phyloP scores from a whole-genome alignment of 2,888 invertebrate genomes.

The Drosophila dives region DNA sequence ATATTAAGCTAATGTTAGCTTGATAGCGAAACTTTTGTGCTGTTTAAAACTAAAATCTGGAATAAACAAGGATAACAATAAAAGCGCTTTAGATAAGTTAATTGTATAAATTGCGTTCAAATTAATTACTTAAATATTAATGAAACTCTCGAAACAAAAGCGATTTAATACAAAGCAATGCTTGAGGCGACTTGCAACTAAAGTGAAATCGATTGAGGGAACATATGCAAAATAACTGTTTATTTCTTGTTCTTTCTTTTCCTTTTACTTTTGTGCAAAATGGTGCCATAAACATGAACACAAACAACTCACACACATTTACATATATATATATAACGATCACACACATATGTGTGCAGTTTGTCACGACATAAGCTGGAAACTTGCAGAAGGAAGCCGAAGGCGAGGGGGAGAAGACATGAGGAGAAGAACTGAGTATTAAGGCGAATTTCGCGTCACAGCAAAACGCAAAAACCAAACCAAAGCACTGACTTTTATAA shows the following conservation, averaged over 20 bases:
- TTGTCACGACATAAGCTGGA: slow-evolving; percentile 79
- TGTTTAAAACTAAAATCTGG: neutral
- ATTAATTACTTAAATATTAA: neutral
- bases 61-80: neutral
- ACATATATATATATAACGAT: slow-evolving; percentile 17
- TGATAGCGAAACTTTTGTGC: neutral
- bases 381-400: slow-evolving; percentile 21
- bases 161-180: neutral
- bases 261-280: slow-evolving; percentile 71
- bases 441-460: slow-evolving; percentile 69
- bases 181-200: slow-evolving; percentile 19
- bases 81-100: neutral
- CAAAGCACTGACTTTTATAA: slow-evolving; percentile 80
- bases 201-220: slow-evolving; percentile 39
- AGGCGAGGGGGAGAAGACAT: neutral
- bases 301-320: slow-evolving; percentile 34
- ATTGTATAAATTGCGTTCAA: neutral
- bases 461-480: slow-evolving; percentile 80
- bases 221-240: slow-evolving; percentile 29
- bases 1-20: neutral
- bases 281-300: slow-evolving; percentile 74
- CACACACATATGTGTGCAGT: slow-evolving; percentile 77
- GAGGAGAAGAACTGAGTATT: slow-evolving; percentile 29
- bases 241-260: slow-evolving; percentile 52
- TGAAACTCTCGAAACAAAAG: neutral